These are phyloP conservation scores for Physocephala rufipes DNA, from an alignment of 2,888 invertebrate species.

Conservation along the genomic window DNA sequence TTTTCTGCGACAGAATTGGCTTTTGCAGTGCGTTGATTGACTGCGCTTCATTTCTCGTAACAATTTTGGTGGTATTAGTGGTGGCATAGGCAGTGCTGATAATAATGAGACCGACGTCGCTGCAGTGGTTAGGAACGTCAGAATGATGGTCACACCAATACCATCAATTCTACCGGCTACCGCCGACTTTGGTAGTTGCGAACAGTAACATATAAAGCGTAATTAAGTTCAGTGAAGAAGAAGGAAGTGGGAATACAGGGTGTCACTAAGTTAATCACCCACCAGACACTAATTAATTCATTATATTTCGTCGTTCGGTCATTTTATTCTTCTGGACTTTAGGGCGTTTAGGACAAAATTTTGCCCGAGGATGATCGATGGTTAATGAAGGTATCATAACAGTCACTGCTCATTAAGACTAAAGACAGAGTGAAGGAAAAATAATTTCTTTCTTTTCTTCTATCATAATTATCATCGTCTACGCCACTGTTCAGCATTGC, in stretches of 20 bases:
- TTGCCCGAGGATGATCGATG: no score
- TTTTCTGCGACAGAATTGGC: neutral
- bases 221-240: no score
- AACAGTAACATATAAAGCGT: slow-evolving; percentile 24
- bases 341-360: slow-evolving; percentile 29
- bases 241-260: slow-evolving; percentile 39
- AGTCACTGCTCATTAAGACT: no score
- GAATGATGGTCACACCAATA: no score
- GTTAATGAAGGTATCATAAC: no score
- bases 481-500: no score
- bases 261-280: slow-evolving; percentile 29
- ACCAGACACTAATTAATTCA: neutral
- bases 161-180: no score
- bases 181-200: slow-evolving; percentile 27
- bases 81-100: slow-evolving; percentile 27
- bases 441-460: no score
- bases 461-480: no score
- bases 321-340: slow-evolving; percentile 29
- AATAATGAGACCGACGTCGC: no score
- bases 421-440: no score
- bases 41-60: slow-evolving; percentile 42
- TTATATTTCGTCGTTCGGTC: neutral
- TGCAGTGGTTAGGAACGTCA: no score
- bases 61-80: slow-evolving; percentile 45
- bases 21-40: slow-evolving; percentile 38